Evolutionary conservation across 2,888 invertebrate species (phyloP).

Genomic region (Caenorhabditis sp.): DNA sequence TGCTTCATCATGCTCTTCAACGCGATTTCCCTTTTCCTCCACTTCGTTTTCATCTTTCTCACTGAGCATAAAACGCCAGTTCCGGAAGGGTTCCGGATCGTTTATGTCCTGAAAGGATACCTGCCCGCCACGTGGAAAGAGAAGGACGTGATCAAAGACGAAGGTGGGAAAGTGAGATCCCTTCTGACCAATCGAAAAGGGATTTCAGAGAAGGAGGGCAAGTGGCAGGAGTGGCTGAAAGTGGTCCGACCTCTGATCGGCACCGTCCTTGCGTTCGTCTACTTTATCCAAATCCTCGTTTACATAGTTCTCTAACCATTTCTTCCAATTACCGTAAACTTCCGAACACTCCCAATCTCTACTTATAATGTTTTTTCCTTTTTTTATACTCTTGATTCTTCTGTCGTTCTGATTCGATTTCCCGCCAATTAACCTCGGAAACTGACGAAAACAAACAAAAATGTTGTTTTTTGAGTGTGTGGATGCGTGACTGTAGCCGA

Average conservation of each 20-base stretch:
- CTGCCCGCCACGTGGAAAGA: conserved; percentile 38
- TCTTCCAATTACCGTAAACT: background rate
- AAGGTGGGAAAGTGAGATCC: background rate
- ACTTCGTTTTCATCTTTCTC: conserved; percentile 21
- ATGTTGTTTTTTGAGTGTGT: background rate
- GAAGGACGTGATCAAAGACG: background rate
- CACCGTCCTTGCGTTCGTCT: conserved; percentile 2
- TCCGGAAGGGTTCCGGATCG: background rate
- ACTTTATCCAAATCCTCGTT: conserved; percentile 11
- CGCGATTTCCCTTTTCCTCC: conserved; percentile 3
- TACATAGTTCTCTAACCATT: conserved; percentile 7
- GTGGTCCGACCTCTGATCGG: conserved; percentile 15
- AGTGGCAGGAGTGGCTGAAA: conserved; percentile 19
- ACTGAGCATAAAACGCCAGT: background rate
- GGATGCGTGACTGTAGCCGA: no score
- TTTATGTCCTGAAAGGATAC: conserved; percentile 26
- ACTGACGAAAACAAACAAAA: conserved; percentile 1
- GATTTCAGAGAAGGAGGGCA: conserved; percentile 1
- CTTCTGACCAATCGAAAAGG: background rate
- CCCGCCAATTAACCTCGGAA: conserved; percentile 13
- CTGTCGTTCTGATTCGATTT: conserved; percentile 4
- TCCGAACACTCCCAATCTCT: background rate
- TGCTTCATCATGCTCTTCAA: conserved; percentile 23
- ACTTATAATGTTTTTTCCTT: background rate
- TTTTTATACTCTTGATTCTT: background rate